Conservation (phyloP, 2,888 invertebrate species). For the Amiota minor region DNA sequence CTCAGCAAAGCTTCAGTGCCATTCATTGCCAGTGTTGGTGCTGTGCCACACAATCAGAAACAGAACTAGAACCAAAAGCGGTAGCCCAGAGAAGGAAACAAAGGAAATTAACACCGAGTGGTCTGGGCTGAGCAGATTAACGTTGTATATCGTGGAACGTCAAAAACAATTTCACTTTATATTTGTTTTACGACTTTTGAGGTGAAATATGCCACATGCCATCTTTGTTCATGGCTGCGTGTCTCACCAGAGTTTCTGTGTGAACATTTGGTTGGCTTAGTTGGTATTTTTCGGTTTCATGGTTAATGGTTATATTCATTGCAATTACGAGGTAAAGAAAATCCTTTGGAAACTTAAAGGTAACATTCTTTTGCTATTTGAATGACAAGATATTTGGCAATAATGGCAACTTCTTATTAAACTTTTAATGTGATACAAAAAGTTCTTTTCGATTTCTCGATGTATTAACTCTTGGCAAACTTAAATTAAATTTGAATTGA, state of each 20-base stretch:
- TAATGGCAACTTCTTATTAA: no score
- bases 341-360: neutral
- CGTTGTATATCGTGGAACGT: constrained; percentile 36
- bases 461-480: no score
- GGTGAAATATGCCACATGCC: constrained; percentile 39
- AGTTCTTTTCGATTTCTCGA: no score
- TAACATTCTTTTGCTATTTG: neutral
- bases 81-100: neutral
- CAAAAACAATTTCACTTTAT: constrained; percentile 66
- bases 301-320: neutral
- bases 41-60: constrained; percentile 19
- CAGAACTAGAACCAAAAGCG: neutral
- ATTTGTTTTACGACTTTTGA: constrained; percentile 65
- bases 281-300: no score
- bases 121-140: constrained; percentile 18
- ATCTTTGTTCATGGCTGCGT: constrained; percentile 8
- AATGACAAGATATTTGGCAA: neutral
- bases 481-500: no score
- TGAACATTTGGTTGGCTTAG: neutral
- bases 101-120: constrained; percentile 21
- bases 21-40: neutral
- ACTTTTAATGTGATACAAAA: no score
- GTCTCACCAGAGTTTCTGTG: neutral
- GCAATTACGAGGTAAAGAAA: neutral
- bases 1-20: neutral